Percentiles rank a stretch among this genome's conserved stretches.
phyloP scores from a whole-genome alignment of 2,888 invertebrate genomes.

The Ophion ellenae region DNA sequence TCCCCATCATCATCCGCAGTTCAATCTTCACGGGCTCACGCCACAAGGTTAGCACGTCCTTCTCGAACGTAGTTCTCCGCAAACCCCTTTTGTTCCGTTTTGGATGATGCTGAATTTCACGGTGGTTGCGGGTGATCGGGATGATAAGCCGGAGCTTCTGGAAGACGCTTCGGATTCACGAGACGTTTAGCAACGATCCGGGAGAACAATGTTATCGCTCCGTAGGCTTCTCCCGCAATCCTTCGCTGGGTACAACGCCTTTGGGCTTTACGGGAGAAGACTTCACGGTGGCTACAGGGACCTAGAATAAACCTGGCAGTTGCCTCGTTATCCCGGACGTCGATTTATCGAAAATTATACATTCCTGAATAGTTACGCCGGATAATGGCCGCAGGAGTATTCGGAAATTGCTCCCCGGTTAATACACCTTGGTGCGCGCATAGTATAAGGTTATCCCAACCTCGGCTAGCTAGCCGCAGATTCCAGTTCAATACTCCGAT shows the following conservation, averaged over 20 bases:
- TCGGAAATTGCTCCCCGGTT: not conserved
- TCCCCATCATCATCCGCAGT: slow-evolving; percentile 81
- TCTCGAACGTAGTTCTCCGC: not conserved
- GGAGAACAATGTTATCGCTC: not conserved
- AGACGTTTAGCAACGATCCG: not conserved
- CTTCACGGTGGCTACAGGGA: too few species aligned
- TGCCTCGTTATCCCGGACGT: not conserved
- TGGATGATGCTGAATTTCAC: not conserved
- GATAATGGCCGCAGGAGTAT: not conserved
- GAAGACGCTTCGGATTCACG: not conserved
- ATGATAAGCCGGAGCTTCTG: not conserved
- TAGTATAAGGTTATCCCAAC: not conserved
- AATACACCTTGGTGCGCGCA: not conserved
- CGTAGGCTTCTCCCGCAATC: not conserved
- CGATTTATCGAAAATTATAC: slow-evolving; percentile 4
- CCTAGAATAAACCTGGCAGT: not conserved
- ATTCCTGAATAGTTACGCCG: not conserved
- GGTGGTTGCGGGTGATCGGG: not conserved
- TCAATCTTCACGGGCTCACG: slow-evolving; percentile 80
- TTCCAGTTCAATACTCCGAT: not conserved
- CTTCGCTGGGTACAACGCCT: not conserved
- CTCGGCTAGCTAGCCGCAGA: not conserved
- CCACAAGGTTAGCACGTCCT: slow-evolving; percentile 79
- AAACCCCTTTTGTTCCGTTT: not conserved
- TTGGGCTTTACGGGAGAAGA: not conserved